phyloP scores from a whole-genome alignment of 2,888 invertebrate species.

The Protula sp. region DNA sequence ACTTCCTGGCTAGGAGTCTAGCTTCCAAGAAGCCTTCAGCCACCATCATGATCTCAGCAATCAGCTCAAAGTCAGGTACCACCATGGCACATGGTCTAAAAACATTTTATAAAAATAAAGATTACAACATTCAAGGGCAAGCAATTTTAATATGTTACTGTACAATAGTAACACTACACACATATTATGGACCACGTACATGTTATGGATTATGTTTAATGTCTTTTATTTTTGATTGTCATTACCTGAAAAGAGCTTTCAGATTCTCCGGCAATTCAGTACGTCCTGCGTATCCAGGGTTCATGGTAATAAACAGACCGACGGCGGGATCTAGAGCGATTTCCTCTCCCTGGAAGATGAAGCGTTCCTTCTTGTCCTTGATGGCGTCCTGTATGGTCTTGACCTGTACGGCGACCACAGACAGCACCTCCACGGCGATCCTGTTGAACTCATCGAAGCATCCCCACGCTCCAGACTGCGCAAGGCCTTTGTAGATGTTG shows the following conservation, averaged over 20 bases:
- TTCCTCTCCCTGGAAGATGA: conserved; percentile 91
- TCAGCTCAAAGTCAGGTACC: conserved; percentile 92
- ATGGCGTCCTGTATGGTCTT: conserved; percentile 44
- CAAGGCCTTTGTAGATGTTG: conserved; percentile 92
- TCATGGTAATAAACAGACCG: conserved; percentile 96
- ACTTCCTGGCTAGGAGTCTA: conserved; percentile 83
- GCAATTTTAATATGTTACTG: no score
- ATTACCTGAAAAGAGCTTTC: conserved; percentile 56
- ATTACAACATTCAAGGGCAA: no score
- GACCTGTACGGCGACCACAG: conserved; percentile 91
- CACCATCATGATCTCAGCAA: conserved; percentile 96
- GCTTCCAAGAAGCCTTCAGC: conserved; percentile 97
- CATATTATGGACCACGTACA: no score
- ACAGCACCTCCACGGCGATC: conserved; percentile 91
- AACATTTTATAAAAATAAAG: no score
- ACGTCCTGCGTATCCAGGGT: conserved; percentile 93
- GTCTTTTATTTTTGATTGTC: background rate
- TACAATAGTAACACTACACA: no score
- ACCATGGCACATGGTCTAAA: conserved; percentile 97
- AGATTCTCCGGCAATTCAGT: conserved; percentile 54
- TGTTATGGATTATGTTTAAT: no score
- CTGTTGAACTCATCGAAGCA: conserved; percentile 97
- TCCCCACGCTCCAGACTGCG: conserved; percentile 96
- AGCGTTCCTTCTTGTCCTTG: conserved; percentile 69
- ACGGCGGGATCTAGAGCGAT: conserved; percentile 79